phyloP scores from a whole-genome alignment of 2,888 invertebrate genomes.

The Asteroscopus sphinx region DNA sequence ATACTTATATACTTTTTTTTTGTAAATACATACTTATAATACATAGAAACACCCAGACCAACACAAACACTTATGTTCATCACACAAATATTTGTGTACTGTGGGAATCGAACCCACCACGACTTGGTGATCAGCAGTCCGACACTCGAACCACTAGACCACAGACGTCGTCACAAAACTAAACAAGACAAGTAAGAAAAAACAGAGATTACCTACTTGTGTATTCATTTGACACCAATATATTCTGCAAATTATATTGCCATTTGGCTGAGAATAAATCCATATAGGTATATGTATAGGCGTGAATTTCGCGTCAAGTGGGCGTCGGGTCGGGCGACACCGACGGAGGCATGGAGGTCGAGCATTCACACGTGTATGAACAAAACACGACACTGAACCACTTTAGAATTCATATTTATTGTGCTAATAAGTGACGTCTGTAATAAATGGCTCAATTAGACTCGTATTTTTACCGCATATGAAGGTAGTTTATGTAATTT shows the following conservation, averaged over 20 bases:
- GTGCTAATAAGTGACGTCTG: conserved; percentile 17
- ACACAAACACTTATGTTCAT: no score
- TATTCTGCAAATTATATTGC: conserved; percentile 45
- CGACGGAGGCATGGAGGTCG: conserved; percentile 32
- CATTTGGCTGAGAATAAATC: conserved; percentile 51
- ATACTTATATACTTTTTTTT: no score
- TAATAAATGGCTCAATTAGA: conserved; percentile 24
- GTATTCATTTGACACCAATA: conserved; percentile 30
- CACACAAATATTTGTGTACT: no score
- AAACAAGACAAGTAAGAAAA: no score
- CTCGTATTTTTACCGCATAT: background rate
- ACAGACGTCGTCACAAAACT: no score
- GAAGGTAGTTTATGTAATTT: no score
- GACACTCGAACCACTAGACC: no score
- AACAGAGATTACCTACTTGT: conserved; percentile 9
- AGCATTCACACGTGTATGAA: conserved; percentile 44
- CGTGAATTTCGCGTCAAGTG: conserved; percentile 48
- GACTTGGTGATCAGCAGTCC: no score
- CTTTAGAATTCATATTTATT: conserved; percentile 39
- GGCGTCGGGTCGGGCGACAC: conserved; percentile 39
- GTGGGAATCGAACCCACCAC: no score
- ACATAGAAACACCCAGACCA: no score
- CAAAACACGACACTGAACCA: conserved; percentile 49
- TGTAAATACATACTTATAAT: no score
- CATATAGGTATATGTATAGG: conserved; percentile 38